Percentiles rank a stretch among this genome's conserved stretches.
Evolutionary conservation across 2,888 invertebrate species (phyloP).

Genomic region (Caradrina kadenii): DNA sequence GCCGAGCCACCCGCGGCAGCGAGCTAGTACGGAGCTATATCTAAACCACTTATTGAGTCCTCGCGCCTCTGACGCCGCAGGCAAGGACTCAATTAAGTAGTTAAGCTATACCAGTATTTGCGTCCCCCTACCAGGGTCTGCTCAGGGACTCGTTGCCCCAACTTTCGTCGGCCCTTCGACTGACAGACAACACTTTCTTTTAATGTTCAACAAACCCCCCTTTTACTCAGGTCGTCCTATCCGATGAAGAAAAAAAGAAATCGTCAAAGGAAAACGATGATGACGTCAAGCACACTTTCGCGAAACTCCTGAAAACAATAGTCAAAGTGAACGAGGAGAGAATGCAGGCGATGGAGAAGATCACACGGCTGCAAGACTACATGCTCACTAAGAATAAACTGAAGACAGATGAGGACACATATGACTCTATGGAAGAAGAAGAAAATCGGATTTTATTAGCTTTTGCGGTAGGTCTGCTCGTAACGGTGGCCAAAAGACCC

Average conservation of each 20-base stretch:
- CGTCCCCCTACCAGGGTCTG: neutral
- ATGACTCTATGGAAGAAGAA: conserved; percentile 52
- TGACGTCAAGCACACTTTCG: conserved; percentile 40
- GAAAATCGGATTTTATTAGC: conserved; percentile 14
- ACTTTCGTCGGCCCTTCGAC: neutral
- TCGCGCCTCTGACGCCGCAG: too few species aligned
- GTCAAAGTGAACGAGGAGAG: conserved; percentile 70
- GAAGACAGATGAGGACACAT: conserved; percentile 48
- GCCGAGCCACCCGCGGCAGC: neutral
- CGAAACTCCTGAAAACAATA: conserved; percentile 67
- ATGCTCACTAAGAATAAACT: conserved; percentile 55
- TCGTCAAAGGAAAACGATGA: neutral
- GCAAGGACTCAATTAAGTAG: too few species aligned
- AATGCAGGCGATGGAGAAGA: conserved; percentile 65
- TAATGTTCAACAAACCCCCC: neutral
- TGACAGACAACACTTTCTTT: too few species aligned
- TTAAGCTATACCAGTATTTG: neutral
- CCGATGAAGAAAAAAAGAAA: conserved; percentile 8
- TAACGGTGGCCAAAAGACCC: too few species aligned
- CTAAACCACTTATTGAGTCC: too few species aligned
- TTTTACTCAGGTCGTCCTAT: conserved; percentile 9
- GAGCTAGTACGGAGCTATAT: neutral
- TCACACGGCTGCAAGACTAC: conserved; percentile 66
- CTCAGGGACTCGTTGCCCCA: neutral
- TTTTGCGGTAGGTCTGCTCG: conserved; percentile 27